Evolutionary conservation across 2,113 vertebrate species (phyloP), one percentile per base, ranked within the genome.

Genomic region (Asarcornis scutulata): DNA sequence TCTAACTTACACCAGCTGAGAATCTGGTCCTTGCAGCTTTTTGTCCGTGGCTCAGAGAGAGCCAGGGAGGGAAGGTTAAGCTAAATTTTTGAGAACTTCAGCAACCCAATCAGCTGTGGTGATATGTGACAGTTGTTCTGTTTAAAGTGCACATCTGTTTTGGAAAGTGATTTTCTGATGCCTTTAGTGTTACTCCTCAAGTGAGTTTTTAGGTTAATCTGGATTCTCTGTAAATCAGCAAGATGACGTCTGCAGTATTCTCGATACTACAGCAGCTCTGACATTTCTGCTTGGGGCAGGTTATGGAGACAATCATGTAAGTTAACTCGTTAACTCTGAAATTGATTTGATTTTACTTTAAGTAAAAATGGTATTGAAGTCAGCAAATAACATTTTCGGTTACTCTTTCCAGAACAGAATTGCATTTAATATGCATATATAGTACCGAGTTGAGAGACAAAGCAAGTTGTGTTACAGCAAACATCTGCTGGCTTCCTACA

Each of bases 321-420:
- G 25, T 8, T 14, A 48, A 13, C 32, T 32, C 53, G 12, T 10
- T 5, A 56, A 26, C 53, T 17, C 20, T 6, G 12, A 21, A 36
- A 3, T 13, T 46, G 50, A 29, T 26, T 31, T 60, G 4, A 0
- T 15, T 76, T 59, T 4, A 8, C 58, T 66, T 44, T 7, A 5
- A 34, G 15, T 9, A 22, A 31, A 76, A 93, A 64, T 7, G 6
- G 23, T 29, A 31, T 6, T 22, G 58, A 55, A 68, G 63, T 44
- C 44, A 86, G 80, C 88, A 68, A n/a, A 31, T 1, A 60, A 36
- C 4, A 0, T 58, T 91, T 83, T 31, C 78, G 63, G 62, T 38
- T 71, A 71, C 50, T 94, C 89, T 91, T 95, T 88, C 88, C 94
- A 94, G 91, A 86, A 38, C 88, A 96, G 96, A 94, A 60, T 20